Percentiles rank a stretch among this genome's conserved stretches.
These are phyloP conservation scores for Rhyacichthys aspro DNA, from an alignment of 2,797 vertebrate genomes.

Conservation along the genomic window DNA sequence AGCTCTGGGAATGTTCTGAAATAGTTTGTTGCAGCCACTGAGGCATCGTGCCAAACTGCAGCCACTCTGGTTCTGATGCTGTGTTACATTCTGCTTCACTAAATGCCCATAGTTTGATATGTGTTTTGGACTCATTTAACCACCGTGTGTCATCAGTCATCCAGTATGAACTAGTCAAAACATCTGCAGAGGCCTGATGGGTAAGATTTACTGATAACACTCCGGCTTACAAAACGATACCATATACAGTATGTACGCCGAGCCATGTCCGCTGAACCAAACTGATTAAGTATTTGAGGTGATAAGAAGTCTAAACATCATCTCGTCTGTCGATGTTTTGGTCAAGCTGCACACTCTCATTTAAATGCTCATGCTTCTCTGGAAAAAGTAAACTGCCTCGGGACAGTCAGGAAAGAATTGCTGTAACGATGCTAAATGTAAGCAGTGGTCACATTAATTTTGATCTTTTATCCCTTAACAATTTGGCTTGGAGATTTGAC, in stretches of 20 bases:
- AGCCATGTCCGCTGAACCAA: conserved; percentile 17
- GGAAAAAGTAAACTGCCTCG: too few species aligned
- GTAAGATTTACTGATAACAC: conserved; percentile 38
- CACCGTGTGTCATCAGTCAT: conserved; percentile 21
- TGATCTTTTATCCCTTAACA: too few species aligned
- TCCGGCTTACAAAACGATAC: conserved; percentile 23
- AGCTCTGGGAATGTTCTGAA: conserved; percentile 21
- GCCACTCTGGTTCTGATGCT: not conserved
- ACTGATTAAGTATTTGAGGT: conserved; percentile 18
- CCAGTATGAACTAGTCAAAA: conserved; percentile 29
- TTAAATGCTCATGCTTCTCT: conserved; percentile 1
- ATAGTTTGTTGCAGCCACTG: conserved; percentile 5
- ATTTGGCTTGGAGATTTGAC: not conserved
- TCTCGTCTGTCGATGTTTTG: not conserved
- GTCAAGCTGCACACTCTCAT: conserved; percentile 1
- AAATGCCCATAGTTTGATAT: not conserved
- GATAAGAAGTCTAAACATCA: conserved; percentile 29
- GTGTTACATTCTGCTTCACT: too few species aligned
- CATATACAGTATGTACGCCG: conserved; percentile 45
- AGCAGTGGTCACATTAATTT: too few species aligned
- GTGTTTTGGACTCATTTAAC: conserved; percentile 9
- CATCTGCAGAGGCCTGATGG: conserved; percentile 9
- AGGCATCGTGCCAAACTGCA: conserved; percentile 8
- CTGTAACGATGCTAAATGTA: too few species aligned
- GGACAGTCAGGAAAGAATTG: too few species aligned